A percentile compares a stretch with the other conserved stretches of the same genome.
phyloP scores from a whole-genome alignment of 2,113 vertebrate species.

The Danionella cerebrum region DNA sequence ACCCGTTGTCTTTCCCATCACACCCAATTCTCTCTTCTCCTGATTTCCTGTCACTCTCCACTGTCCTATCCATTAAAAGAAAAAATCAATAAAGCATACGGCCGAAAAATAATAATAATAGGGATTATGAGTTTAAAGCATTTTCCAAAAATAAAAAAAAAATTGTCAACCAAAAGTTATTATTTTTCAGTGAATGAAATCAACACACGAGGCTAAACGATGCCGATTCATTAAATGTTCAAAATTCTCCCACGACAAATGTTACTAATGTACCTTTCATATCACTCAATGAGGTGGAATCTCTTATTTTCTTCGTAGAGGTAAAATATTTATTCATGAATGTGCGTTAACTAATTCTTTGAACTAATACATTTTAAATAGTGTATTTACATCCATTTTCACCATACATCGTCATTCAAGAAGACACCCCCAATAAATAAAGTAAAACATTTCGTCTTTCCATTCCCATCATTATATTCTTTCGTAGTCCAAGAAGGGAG shows the following conservation, averaged over 20 bases:
- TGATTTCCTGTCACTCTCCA: too few species aligned
- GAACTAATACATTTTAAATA: constrained; percentile 10
- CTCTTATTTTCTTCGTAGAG: not conserved
- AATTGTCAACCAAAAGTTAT: too few species aligned
- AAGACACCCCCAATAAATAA: constrained; percentile 26
- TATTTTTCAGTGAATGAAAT: too few species aligned
- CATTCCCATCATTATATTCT: not conserved
- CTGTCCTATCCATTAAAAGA: too few species aligned
- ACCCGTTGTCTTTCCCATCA: too few species aligned
- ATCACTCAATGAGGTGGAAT: not conserved
- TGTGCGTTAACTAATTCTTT: not conserved
- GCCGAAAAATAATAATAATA: too few species aligned
- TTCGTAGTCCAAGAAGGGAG: not conserved
- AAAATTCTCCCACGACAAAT: not conserved
- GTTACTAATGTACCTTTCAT: not conserved
- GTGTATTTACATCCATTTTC: constrained; percentile 31
- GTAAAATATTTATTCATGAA: constrained; percentile 35
- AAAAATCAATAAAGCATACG: too few species aligned
- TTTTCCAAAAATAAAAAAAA: too few species aligned
- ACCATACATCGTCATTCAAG: constrained; percentile 27
- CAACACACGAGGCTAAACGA: too few species aligned
- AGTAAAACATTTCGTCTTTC: not conserved
- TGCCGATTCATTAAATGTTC: too few species aligned
- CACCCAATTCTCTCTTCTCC: too few species aligned
- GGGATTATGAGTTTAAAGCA: too few species aligned